Percentiles rank a stretch among this genome's conserved stretches.
phyloP scores from a whole-genome alignment of 2,113 vertebrate genomes.

The Fregetta grallaria region DNA sequence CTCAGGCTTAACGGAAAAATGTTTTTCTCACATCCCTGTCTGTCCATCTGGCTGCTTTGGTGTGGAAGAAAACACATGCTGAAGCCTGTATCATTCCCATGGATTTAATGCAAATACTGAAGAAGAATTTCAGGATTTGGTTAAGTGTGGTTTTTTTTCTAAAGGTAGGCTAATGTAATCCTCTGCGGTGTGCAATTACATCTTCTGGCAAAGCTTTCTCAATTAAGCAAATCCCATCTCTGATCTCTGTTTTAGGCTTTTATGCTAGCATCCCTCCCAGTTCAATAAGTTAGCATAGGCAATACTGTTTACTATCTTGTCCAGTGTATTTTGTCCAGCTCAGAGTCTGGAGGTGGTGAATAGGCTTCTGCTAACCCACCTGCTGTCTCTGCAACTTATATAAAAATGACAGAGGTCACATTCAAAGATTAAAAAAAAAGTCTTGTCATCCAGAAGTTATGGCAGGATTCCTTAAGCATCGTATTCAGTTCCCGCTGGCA shows the following conservation, averaged over 20 bases:
- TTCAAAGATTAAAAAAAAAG: not conserved
- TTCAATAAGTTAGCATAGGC: not conserved
- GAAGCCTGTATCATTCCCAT: slow-evolving; percentile 2
- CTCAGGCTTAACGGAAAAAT: not conserved
- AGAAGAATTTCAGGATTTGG: slow-evolving; percentile 41
- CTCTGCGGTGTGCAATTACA: not conserved
- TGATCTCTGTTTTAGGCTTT: not conserved
- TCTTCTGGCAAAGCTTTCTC: not conserved
- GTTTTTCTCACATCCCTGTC: slow-evolving; percentile 27
- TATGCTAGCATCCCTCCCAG: not conserved
- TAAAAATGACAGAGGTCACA: not conserved
- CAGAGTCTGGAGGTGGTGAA: not conserved
- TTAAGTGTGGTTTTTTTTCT: not conserved
- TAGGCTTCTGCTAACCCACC: not conserved
- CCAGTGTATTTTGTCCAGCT: not conserved
- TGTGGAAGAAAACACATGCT: slow-evolving; percentile 21
- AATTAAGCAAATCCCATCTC: not conserved
- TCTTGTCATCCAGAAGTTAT: not conserved
- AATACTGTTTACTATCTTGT: not conserved
- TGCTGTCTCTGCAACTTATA: not conserved
- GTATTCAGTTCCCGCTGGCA: accelerated
- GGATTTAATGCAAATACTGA: slow-evolving; percentile 31
- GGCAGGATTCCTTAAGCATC: not conserved
- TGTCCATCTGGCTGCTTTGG: slow-evolving; percentile 27
- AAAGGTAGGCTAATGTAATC: not conserved